These are phyloP conservation scores for Phalacrocorax aristotelis DNA, from an alignment of 2,113 vertebrate species.

Conservation along the genomic window DNA sequence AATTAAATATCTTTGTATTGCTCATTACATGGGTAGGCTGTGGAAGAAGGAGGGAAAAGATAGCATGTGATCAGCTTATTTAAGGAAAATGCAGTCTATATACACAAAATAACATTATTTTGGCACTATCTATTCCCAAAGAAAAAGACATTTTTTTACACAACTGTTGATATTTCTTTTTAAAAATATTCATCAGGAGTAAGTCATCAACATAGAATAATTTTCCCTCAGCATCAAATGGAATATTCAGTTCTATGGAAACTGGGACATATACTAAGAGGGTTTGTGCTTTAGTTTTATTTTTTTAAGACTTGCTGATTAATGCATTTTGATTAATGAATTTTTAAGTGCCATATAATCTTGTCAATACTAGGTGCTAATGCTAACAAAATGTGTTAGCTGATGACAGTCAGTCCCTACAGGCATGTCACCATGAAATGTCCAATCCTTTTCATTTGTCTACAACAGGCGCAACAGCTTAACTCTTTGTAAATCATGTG, in stretches of 20 bases:
- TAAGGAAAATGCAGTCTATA: not conserved
- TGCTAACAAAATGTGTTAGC: not conserved
- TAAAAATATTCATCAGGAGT: not conserved
- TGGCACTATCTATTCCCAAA: not conserved
- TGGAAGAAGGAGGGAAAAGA: not conserved
- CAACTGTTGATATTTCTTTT: not conserved
- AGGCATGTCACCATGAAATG: not conserved
- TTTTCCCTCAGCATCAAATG: not conserved
- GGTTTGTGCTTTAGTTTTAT: not conserved
- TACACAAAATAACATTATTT: not conserved
- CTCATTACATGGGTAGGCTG: not conserved
- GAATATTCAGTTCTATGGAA: not conserved
- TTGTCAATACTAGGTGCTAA: not conserved
- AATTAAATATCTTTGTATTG: not conserved
- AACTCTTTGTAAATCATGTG: not conserved
- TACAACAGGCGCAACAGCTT: not conserved
- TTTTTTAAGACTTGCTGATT: not conserved
- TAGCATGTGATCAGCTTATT: not conserved
- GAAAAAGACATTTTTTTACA: not conserved
- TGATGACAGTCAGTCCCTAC: not conserved
- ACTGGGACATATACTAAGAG: not conserved
- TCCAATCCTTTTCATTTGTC: not conserved
- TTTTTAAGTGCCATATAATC: not conserved
- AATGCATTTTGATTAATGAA: not conserved
- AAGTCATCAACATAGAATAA: not conserved